These are phyloP conservation scores for Luidia sarsii DNA, from an alignment of 53 echinoderm and acorn worm genomes.

Conservation along the genomic window DNA sequence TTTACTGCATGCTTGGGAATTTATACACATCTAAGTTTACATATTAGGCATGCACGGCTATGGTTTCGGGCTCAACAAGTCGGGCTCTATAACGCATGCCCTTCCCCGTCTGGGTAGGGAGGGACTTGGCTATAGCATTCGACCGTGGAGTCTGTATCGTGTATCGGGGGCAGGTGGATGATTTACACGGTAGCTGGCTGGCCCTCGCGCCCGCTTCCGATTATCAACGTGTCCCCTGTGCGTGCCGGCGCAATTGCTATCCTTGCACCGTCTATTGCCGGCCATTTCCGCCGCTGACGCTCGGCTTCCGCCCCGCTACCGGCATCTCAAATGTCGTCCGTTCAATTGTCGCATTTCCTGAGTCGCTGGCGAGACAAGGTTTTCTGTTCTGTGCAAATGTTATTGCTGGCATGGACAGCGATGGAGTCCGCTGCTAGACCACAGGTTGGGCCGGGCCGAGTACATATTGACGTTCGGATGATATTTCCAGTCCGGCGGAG, in stretches of 20 bases:
- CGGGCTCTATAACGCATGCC: conserved; percentile 7
- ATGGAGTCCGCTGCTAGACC: not conserved
- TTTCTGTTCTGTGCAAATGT: conserved; percentile 53
- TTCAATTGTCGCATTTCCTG: conserved; percentile 55
- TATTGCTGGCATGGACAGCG: conserved; percentile 38
- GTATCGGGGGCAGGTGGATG: conserved; percentile 54
- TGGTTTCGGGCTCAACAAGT: conserved; percentile 34
- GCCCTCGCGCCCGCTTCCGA: conserved; percentile 53
- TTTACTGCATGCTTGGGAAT: conserved; percentile 46
- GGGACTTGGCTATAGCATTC: conserved; percentile 12
- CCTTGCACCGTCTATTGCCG: conserved; percentile 34
- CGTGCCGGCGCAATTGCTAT: conserved; percentile 36
- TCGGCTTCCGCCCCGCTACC: conserved; percentile 46
- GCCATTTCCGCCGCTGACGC: conserved; percentile 54
- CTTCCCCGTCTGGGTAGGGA: not conserved
- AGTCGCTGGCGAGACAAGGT: conserved; percentile 21
- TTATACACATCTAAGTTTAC: conserved; percentile 47
- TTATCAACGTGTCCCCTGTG: conserved; percentile 49
- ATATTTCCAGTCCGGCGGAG: conserved; percentile 47
- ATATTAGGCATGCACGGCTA: conserved; percentile 44
- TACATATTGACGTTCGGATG: conserved; percentile 61
- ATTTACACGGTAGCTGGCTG: conserved; percentile 56
- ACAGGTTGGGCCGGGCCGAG: conserved; percentile 35
- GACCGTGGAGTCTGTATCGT: conserved; percentile 48
- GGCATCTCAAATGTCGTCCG: conserved; percentile 53